Evolutionary conservation across 2,113 vertebrate species (phyloP).

Genomic region (Suricata suricatta): DNA sequence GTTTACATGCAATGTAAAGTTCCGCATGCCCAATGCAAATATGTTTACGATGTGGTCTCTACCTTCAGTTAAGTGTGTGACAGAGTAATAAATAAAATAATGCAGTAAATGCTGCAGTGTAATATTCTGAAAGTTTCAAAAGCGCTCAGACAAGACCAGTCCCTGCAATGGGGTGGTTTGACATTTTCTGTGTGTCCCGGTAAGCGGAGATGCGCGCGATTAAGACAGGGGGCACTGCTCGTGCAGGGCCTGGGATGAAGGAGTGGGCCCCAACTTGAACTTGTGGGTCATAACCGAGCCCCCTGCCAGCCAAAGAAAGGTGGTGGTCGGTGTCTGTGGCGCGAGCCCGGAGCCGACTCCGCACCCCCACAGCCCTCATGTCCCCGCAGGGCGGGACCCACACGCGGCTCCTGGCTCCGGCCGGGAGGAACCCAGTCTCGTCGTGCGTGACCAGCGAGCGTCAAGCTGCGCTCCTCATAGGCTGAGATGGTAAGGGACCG

Average conservation of each 20-base stretch:
- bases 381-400: rapidly evolving
- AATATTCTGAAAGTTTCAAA: background rate
- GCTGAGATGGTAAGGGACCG: background rate
- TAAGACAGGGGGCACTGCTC: background rate
- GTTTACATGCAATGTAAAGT: background rate
- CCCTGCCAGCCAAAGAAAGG: rapidly evolving
- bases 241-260: background rate
- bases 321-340: rapidly evolving
- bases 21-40: background rate
- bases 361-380: rapidly evolving
- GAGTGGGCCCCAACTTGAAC: rapidly evolving
- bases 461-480: background rate
- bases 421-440: rapidly evolving
- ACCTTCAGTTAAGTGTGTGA: background rate
- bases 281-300: background rate
- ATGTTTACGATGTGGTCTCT: background rate
- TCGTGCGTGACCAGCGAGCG: background rate
- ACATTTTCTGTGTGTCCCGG: background rate
- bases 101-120: background rate
- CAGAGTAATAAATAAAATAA: background rate
- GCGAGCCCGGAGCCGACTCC: rapidly evolving
- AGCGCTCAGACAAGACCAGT: background rate
- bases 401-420: rapidly evolving
- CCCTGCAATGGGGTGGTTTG: background rate
- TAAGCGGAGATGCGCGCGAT: background rate